Evolutionary conservation across 1,140 invertebrate genomes (phyloP), one percentile per base, ranked within the genome.

Genomic region (Ladona fulva): DNA sequence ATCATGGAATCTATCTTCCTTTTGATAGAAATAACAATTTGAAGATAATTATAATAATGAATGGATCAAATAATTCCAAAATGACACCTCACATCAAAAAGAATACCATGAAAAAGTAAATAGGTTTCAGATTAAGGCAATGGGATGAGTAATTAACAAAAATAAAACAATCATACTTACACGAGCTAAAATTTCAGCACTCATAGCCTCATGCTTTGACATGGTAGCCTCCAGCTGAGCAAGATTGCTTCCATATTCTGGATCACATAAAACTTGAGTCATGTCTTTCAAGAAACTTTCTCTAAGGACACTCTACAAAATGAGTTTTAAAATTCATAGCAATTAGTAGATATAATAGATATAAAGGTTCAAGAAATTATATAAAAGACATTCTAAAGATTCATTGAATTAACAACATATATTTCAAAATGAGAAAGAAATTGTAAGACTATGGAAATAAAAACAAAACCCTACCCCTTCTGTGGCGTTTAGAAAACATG

Each of bases 151-250:
- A 24, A 6, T 66, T 66, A 8, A 5, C 1, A 74, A 74, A 5
- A 11, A 5, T 74, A 7, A 76, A 6, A 73, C 0, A 24, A 24
- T 42, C 37, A 42, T 24, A 82, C 83, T 80, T 85, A 90, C 89
- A 83, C 91, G 87, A 6, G 97, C 94, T 42, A 97, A 85, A 79
- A 99, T 99, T 83, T 99, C 97, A 0, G 97, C 97, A 81, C 94
- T 95, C 76, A 99, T 97, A 24, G 97, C 97, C 86, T 99, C 97
- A 84, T 99, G 96, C 84, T 99, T 99, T 86, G 99, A 99, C 8
- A 99, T 91, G 0, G 96, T 97, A 12, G 97, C 97, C 83, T 99
- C 97, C 0, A 99, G 96, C 84, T 99, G 96, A 0, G 91, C 89
- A 78, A 97, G 86, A 87, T 96, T 96, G 81, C 91, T 93, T 25